A percentile compares a stretch with the other conserved stretches of the same genome.
phyloP scores from a whole-genome alignment of 1,140 invertebrate species.

The Myzus persicae region DNA sequence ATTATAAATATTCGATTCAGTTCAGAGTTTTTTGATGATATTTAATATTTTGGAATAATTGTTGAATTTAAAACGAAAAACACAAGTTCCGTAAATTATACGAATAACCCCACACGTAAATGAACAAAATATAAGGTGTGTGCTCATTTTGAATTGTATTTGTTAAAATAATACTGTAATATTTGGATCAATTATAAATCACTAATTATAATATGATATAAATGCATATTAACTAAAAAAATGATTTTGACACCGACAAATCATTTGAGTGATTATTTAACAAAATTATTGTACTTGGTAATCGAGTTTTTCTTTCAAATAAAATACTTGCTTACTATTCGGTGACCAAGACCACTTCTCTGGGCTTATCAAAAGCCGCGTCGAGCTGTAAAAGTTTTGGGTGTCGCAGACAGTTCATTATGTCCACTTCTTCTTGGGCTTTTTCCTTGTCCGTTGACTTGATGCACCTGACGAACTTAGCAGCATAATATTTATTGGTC shows the following conservation, averaged over 20 bases:
- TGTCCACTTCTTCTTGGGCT: slow-evolving; percentile 88
- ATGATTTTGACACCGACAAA: neutral
- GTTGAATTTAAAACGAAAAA: slow-evolving; percentile 47
- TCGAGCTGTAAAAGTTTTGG: slow-evolving; percentile 87
- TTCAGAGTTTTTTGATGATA: neutral
- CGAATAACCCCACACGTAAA: neutral
- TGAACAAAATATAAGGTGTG: neutral
- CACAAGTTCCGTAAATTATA: neutral
- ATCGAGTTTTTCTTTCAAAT: neutral
- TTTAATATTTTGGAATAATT: neutral
- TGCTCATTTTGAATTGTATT: neutral
- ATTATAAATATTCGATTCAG: neutral
- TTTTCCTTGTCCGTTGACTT: slow-evolving; percentile 83
- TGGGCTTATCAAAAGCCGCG: slow-evolving; percentile 84
- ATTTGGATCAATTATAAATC: neutral
- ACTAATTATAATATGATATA: neutral
- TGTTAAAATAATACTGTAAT: neutral
- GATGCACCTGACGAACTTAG: slow-evolving; percentile 88
- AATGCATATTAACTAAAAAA: neutral
- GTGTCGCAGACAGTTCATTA: slow-evolving; percentile 90
- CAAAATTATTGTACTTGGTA: neutral
- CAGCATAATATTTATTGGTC: slow-evolving; percentile 78
- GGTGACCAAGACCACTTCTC: slow-evolving; percentile 90
- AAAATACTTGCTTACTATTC: slow-evolving; percentile 82
- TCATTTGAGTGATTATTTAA: neutral